Evolutionary conservation across 2,113 vertebrate species (phyloP).

Genomic region (Caranx melampygus): DNA sequence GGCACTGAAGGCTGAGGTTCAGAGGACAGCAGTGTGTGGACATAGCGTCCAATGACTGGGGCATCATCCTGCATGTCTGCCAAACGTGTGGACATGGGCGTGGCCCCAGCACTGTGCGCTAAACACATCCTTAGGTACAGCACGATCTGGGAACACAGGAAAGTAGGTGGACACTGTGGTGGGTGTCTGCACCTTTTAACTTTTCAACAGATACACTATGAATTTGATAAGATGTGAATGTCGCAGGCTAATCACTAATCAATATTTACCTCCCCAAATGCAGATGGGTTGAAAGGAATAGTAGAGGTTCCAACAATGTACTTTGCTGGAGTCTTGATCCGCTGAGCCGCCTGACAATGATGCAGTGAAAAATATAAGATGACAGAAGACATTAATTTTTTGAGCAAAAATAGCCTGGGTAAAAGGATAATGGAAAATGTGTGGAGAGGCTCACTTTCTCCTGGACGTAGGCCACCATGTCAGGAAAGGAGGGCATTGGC

Average conservation of each 20-base stretch:
- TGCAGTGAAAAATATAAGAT: neutral
- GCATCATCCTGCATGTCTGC: constrained; percentile 97
- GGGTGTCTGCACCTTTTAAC: neutral
- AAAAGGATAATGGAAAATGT: neutral
- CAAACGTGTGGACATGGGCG: constrained; percentile 88
- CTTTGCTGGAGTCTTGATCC: constrained; percentile 96
- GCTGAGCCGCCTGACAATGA: constrained; percentile 88
- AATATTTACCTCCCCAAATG: constrained; percentile 91
- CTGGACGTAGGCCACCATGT: constrained; percentile 96
- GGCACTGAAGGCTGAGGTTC: constrained; percentile 79
- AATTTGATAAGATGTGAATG: neutral
- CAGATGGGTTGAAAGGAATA: constrained; percentile 95
- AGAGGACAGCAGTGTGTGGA: constrained; percentile 88
- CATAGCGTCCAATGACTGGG: constrained; percentile 92
- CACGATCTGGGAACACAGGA: constrained; percentile 86
- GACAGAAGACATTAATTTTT: neutral
- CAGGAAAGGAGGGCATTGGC: constrained; percentile 94
- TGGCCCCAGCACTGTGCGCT: constrained; percentile 92
- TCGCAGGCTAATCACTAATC: neutral
- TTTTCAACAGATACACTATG: neutral
- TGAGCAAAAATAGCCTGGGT: neutral
- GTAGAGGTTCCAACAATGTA: constrained; percentile 91
- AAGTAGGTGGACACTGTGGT: neutral
- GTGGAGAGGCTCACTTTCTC: constrained; percentile 88
- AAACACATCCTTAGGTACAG: constrained; percentile 97